Conservation (phyloP, 2,113 vertebrate species). For the Dasypus novemcinctus region DNA sequence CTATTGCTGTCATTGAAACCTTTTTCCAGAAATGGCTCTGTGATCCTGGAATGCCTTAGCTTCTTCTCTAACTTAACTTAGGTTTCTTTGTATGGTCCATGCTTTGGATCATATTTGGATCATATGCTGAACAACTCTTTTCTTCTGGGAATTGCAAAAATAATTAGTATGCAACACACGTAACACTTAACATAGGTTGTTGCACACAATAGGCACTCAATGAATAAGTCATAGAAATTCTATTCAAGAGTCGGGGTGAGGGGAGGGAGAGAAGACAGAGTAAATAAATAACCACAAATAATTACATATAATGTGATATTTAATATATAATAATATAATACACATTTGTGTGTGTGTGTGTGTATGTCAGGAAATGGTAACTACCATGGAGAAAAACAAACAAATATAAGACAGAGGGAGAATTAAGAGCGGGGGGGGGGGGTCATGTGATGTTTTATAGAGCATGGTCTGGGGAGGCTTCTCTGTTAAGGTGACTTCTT, state of each 20-base stretch:
- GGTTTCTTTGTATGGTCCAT: neutral
- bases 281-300: neutral
- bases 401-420: too few relatives aligned
- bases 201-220: neutral
- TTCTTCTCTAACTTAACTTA: neutral
- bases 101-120: too few relatives aligned
- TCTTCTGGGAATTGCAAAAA: neutral
- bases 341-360: neutral
- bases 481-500: neutral
- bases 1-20: neutral
- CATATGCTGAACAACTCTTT: neutral
- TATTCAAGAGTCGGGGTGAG: neutral
- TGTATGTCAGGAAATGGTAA: neutral
- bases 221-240: conserved; percentile 15
- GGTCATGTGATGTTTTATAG: neutral
- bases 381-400: neutral
- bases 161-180: neutral
- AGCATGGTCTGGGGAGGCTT: neutral
- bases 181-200: neutral
- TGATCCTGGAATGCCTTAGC: neutral
- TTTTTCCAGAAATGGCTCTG: neutral
- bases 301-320: neutral
- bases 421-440: neutral
- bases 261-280: neutral
- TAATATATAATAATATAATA: neutral